A percentile compares a stretch with the other conserved stretches of the same genome.
phyloP scores from a whole-genome alignment of 2,888 invertebrate species.

The Phrixothrix hirtus region DNA sequence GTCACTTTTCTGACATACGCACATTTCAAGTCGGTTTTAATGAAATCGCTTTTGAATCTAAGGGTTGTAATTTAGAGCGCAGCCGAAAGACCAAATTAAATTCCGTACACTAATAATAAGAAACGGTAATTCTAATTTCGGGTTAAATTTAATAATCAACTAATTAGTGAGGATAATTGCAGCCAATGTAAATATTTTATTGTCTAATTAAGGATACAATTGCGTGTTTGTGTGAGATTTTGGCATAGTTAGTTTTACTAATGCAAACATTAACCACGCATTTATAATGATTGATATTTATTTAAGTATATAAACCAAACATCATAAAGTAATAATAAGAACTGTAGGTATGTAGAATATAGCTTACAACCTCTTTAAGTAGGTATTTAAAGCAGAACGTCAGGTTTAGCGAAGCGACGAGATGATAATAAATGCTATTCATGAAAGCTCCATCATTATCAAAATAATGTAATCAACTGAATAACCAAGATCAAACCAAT shows the following conservation, averaged over 20 bases:
- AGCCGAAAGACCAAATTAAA: background rate
- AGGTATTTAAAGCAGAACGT: slow-evolving; percentile 8
- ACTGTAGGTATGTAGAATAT: too few species aligned
- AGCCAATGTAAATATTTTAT: slow-evolving; percentile 13
- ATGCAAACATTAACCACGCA: slow-evolving; percentile 19
- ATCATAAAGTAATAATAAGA: too few species aligned
- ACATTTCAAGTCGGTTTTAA: background rate
- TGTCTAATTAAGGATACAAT: slow-evolving; percentile 22
- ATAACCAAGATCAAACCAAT: slow-evolving; percentile 23
- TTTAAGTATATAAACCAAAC: too few species aligned
- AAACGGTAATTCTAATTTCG: too few species aligned
- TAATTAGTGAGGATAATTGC: slow-evolving; percentile 16
- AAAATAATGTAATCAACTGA: slow-evolving; percentile 15
- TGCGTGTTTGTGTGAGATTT: slow-evolving; percentile 23
- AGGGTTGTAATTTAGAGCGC: background rate
- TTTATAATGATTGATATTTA: slow-evolving; percentile 14
- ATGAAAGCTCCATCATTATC: slow-evolving; percentile 7
- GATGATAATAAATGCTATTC: slow-evolving; percentile 14
- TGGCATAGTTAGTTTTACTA: slow-evolving; percentile 21
- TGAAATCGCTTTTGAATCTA: background rate
- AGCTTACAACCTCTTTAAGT: background rate
- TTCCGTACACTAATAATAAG: background rate
- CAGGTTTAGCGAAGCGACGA: slow-evolving; percentile 11
- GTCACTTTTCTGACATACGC: slow-evolving; percentile 2
- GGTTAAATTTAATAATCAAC: slow-evolving; percentile 11